Percentiles rank a stretch among this genome's conserved stretches.
These are phyloP conservation scores for Biston betularia DNA, from an alignment of 2,888 invertebrate species.

Conservation along the genomic window DNA sequence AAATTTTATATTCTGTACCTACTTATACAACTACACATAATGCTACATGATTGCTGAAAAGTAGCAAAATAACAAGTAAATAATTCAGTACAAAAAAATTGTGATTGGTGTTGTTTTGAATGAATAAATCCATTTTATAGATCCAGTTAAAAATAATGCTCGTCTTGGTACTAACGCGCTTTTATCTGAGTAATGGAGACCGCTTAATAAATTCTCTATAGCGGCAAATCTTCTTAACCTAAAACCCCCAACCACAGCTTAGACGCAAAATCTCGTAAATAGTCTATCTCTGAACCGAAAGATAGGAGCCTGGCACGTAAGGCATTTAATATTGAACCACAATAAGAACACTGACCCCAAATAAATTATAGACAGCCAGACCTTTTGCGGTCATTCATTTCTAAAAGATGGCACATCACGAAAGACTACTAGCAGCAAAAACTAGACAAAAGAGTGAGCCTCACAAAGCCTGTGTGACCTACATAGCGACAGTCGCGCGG, in stretches of 20 bases:
- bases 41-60: background rate
- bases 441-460: constrained; percentile 69
- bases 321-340: constrained; percentile 41
- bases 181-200: constrained; percentile 19
- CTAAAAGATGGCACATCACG: constrained; percentile 61
- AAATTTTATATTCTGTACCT: no score
- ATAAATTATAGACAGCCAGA: constrained; percentile 49
- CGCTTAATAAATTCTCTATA: constrained; percentile 25
- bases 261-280: constrained; percentile 36
- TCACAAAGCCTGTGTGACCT: constrained; percentile 75
- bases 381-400: constrained; percentile 60
- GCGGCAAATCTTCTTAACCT: constrained; percentile 25
- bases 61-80: background rate
- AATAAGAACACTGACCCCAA: constrained; percentile 51
- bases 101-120: background rate
- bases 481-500: constrained; percentile 60
- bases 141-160: background rate
- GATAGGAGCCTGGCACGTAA: constrained; percentile 33
- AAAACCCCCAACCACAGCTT: constrained; percentile 28
- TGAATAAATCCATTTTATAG: background rate
- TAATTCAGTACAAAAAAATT: constrained; percentile 10
- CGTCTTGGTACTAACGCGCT: background rate
- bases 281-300: constrained; percentile 32
- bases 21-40: no score
- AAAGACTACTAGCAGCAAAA: constrained; percentile 63